Evolutionary conservation across 2,113 vertebrate species (phyloP), one percentile per base, ranked within the genome.

Genomic region (Semicossyphus pulcher): DNA sequence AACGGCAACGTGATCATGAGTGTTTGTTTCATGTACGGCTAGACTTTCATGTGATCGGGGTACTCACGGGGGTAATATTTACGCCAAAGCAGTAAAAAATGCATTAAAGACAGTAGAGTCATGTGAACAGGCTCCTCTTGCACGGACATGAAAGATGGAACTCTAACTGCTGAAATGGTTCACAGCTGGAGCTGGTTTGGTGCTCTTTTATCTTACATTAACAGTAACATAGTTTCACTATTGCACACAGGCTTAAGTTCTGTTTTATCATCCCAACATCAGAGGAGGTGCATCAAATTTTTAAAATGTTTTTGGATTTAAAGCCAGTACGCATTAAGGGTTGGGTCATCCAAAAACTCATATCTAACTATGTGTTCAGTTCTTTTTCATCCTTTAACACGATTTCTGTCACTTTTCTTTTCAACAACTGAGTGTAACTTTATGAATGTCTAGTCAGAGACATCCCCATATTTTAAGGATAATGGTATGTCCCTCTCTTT

Each of bases 1-100:
- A 84, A 78, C 78, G 65, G 23, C 18, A 29, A 16, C 34, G 4
- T 11, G 41, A 26, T 7, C 28, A 18, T 56, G 63, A 61, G 15
- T 34, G 29, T 51, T 60, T 42, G 32, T 57, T 70, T 83, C 60
- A 47, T 80, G 51, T 28, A 7, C 45, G 54, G 51, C 67, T 67
- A 44, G 67, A 67, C 60, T 63, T 63, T 64, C 65, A 64, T 28
- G 9, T 56, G 32, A 64, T 58, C 2, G 20, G n/a, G 28, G 10
- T 53, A 26, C 45, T 37, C 49, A 69, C 67, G 39, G 4, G 18
- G 31, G 56, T 0, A 3, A 18, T 60, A 49, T 60, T 31, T 56
- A 66, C 0, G 5, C 44, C 54, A 41, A 66, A 29, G 8, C 15
- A 39, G 44, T 7, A 28, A 48, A 16, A 20, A 16, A 23, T 45